Evolutionary conservation across 2,113 vertebrate genomes (phyloP).

Genomic region (Clarias batrachus): DNA sequence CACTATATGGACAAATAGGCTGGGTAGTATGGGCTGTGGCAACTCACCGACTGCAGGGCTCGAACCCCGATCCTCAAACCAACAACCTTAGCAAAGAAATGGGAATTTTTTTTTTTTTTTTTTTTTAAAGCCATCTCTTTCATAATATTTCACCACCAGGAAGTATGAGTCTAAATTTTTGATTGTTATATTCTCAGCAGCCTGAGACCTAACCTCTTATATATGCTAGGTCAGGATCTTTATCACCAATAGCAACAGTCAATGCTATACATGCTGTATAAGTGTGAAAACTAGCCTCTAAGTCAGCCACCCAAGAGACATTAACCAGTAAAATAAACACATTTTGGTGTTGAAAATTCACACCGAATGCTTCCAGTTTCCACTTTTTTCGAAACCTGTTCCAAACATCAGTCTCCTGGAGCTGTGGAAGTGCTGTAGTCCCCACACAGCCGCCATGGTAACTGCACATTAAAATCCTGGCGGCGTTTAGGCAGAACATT

Average conservation of each 20-base stretch:
- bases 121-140: not conserved
- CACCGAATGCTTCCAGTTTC: not conserved
- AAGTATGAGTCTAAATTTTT: not conserved
- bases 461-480: constrained; percentile 29
- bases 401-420: not conserved
- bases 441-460: not conserved
- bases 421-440: not conserved
- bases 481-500: constrained; percentile 10
- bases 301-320: not conserved
- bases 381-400: not conserved
- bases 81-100: no score
- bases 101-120: no score
- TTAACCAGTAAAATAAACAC: not conserved
- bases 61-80: no score
- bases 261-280: not conserved
- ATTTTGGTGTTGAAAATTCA: not conserved
- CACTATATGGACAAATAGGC: not conserved
- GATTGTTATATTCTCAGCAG: not conserved
- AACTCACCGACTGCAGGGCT: no score
- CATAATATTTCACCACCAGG: constrained; percentile 1
- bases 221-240: not conserved
- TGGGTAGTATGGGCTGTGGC: no score
- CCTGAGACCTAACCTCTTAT: not conserved
- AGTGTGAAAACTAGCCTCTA: not conserved
- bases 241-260: not conserved